Conservation (phyloP, 2,113 vertebrate genomes). For the Bos javanicus region DNA sequence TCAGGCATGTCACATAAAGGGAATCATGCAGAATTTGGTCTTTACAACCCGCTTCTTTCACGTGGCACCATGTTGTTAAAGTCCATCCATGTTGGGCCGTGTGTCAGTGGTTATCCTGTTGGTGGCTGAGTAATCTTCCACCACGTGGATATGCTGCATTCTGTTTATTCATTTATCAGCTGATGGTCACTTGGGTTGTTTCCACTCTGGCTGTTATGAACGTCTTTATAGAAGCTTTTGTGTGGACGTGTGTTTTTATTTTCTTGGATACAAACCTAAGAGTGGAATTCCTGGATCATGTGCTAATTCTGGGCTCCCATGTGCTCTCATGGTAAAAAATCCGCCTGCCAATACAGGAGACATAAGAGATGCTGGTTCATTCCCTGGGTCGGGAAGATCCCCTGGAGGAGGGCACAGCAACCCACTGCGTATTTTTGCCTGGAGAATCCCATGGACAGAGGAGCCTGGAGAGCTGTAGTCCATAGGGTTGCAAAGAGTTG, state of each 20-base stretch:
- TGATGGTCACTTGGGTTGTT: background rate
- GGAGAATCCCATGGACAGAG: background rate
- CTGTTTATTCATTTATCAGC: background rate
- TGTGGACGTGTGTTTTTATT: background rate
- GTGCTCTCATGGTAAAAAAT: background rate
- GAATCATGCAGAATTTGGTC: background rate
- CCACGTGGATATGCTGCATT: background rate
- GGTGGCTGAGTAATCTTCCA: background rate
- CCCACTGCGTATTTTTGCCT: background rate
- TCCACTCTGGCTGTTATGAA: background rate
- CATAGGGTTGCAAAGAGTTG: background rate
- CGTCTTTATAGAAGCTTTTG: background rate
- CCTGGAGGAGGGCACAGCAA: background rate
- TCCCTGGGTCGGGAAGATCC: background rate
- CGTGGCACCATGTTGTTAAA: rapidly evolving
- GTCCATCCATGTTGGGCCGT: rapidly evolving
- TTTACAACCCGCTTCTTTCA: background rate
- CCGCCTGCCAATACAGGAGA: background rate
- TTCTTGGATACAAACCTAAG: background rate
- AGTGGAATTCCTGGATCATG: background rate
- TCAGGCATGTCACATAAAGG: background rate
- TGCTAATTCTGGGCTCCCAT: background rate
- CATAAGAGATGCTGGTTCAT: background rate
- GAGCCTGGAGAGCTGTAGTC: background rate
- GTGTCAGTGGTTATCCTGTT: background rate